Percentiles rank a stretch among this genome's conserved stretches.
phyloP scores from a whole-genome alignment of 2,888 invertebrate species.

The Yponomeuta evonymella region DNA sequence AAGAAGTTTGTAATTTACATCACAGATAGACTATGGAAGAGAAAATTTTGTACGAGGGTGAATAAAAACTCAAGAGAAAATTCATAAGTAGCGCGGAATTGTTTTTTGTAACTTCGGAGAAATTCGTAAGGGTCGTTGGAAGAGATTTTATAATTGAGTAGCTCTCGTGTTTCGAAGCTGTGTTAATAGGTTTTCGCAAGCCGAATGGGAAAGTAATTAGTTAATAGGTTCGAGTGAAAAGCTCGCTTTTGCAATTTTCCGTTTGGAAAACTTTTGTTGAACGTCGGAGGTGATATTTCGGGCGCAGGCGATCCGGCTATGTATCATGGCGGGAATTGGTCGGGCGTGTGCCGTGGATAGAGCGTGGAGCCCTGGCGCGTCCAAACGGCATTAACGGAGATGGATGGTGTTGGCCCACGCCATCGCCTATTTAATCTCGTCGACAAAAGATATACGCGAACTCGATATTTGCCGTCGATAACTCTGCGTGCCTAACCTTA shows the following conservation, averaged over 20 bases:
- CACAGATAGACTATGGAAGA: slow-evolving; percentile 4
- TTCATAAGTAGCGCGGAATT: slow-evolving; percentile 19
- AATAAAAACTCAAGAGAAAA: slow-evolving; percentile 13
- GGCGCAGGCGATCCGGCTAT: slow-evolving; percentile 23
- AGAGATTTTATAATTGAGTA: slow-evolving; percentile 15
- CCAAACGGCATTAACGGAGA: slow-evolving; percentile 64
- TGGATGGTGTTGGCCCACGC: slow-evolving; percentile 53
- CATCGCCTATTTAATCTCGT: slow-evolving; percentile 63
- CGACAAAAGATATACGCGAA: slow-evolving; percentile 41
- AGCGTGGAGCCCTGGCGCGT: slow-evolving; percentile 35
- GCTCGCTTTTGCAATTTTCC: background rate
- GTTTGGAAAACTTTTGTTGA: slow-evolving; percentile 14
- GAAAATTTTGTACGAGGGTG: slow-evolving; percentile 11
- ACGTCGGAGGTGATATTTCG: slow-evolving; percentile 21
- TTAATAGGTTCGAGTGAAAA: background rate
- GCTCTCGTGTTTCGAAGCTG: slow-evolving; percentile 16
- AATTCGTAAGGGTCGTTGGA: slow-evolving; percentile 8
- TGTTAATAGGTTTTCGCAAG: slow-evolving; percentile 17
- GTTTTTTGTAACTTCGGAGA: slow-evolving; percentile 19
- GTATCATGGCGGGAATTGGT: slow-evolving; percentile 24
- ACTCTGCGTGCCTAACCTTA: background rate
- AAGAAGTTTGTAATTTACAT: slow-evolving; percentile 15
- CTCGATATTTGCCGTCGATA: background rate
- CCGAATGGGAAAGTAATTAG: slow-evolving; percentile 9
- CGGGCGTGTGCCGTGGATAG: slow-evolving; percentile 23